Percentiles rank a stretch among this genome's conserved stretches.
Conservation (phyloP, 2,888 invertebrate genomes). For the Ennomos erosarius region DNA sequence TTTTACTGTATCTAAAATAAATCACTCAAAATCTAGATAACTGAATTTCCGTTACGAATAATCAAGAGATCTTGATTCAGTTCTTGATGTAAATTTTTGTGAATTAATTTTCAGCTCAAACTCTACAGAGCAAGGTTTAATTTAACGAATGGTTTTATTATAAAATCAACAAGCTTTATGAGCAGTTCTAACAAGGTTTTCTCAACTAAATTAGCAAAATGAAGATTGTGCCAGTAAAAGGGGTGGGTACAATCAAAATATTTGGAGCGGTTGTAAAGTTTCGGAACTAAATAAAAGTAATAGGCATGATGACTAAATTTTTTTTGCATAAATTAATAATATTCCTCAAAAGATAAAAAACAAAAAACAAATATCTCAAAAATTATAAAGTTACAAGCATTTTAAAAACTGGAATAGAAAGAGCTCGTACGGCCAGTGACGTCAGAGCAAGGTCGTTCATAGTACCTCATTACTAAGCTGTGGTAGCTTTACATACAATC, state of each 20-base stretch:
- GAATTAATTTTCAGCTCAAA: conserved; percentile 29
- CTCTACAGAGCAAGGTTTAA: conserved; percentile 25
- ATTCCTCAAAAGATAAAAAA: too few species aligned
- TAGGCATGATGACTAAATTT: too few species aligned
- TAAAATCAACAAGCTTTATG: conserved; percentile 31
- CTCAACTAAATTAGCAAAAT: conserved; percentile 15
- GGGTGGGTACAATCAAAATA: conserved; percentile 6
- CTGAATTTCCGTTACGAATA: conserved; percentile 16
- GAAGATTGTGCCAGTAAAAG: conserved; percentile 7
- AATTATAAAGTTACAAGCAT: too few species aligned
- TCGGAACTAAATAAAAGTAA: too few species aligned
- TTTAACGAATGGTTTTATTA: conserved; percentile 26
- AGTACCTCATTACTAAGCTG: too few species aligned
- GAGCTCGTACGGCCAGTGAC: too few species aligned
- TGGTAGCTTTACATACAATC: too few species aligned
- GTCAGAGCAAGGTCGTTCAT: too few species aligned
- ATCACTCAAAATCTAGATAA: neutral
- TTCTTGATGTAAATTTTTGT: conserved; percentile 13
- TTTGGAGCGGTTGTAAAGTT: neutral
- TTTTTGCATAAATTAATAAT: too few species aligned
- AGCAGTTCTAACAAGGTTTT: conserved; percentile 27
- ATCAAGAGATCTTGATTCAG: conserved; percentile 11
- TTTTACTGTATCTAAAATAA: neutral
- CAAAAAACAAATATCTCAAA: too few species aligned
- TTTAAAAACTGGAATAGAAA: too few species aligned